Evolutionary conservation across 2,113 vertebrate species (phyloP).

Genomic region (Leptodactylus fuscus): DNA sequence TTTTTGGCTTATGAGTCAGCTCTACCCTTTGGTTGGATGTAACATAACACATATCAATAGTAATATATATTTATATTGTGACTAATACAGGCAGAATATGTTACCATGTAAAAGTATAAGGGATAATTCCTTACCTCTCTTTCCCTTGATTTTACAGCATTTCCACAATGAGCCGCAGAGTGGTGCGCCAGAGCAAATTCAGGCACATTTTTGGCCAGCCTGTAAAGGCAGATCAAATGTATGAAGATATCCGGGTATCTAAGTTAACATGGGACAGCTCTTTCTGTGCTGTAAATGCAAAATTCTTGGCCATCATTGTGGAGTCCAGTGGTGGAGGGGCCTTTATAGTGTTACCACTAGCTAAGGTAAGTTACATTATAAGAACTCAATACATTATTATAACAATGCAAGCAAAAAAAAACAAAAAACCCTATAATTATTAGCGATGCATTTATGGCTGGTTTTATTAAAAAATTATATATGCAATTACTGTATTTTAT

Average conservation of each 20-base stretch:
- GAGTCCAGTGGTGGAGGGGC: conserved; percentile 93
- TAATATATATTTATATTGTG: not conserved
- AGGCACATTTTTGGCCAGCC: conserved; percentile 95
- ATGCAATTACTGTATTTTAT: too few species aligned
- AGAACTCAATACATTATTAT: not conserved
- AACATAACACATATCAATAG: not conserved
- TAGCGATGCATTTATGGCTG: too few species aligned
- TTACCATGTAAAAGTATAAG: too few species aligned
- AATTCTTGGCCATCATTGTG: conserved; percentile 94
- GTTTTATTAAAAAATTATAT: too few species aligned
- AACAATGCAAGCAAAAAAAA: not conserved
- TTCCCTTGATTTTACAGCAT: not conserved
- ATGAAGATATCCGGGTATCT: conserved; percentile 97
- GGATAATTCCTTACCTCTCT: not conserved
- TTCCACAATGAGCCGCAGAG: conserved; percentile 91
- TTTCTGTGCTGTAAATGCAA: conserved; percentile 96
- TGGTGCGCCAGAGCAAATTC: conserved; percentile 98
- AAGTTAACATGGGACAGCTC: conserved; percentile 98
- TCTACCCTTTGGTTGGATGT: not conserved
- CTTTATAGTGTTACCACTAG: conserved; percentile 89
- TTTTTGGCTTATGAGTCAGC: not conserved
- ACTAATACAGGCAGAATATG: too few species aligned
- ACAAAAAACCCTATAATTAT: too few species aligned
- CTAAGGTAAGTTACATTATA: conserved; percentile 80
- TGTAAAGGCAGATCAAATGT: conserved; percentile 91